phyloP scores from a whole-genome alignment of 2,113 vertebrate genomes.

The Noctilio leporinus region DNA sequence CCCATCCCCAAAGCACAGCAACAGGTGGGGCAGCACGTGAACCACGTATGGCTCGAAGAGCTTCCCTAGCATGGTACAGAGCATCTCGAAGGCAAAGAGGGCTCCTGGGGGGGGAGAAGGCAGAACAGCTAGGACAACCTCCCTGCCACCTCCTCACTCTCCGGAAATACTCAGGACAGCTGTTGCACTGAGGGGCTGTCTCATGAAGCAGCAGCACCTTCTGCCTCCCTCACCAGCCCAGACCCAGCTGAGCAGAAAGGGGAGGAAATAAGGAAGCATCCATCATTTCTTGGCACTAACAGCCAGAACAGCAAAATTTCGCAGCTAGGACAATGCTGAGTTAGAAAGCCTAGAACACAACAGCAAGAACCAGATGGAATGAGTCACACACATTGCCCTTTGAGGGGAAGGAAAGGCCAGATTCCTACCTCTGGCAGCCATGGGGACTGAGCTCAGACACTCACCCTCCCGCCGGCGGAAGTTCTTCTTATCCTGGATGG shows the following conservation, averaged over 20 bases:
- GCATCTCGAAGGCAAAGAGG: conserved; percentile 98
- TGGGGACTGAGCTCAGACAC: not conserved
- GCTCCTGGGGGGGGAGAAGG: conserved; percentile 80
- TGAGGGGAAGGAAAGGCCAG: not conserved
- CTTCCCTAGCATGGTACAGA: conserved; percentile 98
- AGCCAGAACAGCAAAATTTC: not conserved
- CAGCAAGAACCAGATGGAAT: not conserved
- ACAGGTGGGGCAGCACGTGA: conserved; percentile 94
- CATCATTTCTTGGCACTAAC: not conserved
- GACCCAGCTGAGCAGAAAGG: not conserved
- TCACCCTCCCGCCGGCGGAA: conserved; percentile 95
- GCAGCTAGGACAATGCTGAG: not conserved
- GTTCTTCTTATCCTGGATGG: conserved; percentile 99
- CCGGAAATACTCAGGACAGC: not conserved
- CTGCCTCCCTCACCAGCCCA: not conserved
- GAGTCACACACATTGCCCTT: not conserved
- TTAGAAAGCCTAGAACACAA: not conserved
- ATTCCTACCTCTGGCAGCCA: not conserved
- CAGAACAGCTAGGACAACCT: not conserved
- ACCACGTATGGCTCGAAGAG: conserved; percentile 98
- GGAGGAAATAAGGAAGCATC: not conserved
- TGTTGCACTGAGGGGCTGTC: not conserved
- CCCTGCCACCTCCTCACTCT: not conserved
- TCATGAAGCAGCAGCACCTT: not conserved
- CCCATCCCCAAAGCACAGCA: conserved; percentile 97